A percentile compares a stretch with the other conserved stretches of the same genome.
phyloP scores from a whole-genome alignment of 2,888 invertebrate species.

The Miltochrista miniata region DNA sequence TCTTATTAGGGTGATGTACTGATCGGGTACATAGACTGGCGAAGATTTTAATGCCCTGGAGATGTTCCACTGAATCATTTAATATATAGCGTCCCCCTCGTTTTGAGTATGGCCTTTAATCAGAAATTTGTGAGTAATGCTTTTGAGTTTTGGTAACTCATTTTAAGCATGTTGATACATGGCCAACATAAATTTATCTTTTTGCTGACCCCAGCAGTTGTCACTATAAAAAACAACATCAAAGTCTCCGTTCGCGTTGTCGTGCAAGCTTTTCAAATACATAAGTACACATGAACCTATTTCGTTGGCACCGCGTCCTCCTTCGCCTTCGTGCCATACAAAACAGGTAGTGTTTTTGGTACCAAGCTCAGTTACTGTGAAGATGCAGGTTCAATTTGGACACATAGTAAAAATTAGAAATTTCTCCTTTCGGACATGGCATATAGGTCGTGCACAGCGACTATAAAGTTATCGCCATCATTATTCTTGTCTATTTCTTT shows the following conservation, averaged over 20 bases:
- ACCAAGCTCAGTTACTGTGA: conserved; percentile 26
- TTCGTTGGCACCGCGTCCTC: conserved; percentile 7
- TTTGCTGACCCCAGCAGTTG: conserved; percentile 15
- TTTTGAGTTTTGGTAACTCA: conserved; percentile 6
- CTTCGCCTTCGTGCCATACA: conserved; percentile 12
- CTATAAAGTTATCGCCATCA: not conserved
- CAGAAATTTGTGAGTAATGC: conserved; percentile 31
- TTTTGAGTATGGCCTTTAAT: conserved; percentile 33
- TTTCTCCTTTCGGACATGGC: conserved; percentile 23
- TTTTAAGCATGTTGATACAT: conserved; percentile 4
- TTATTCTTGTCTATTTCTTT: not conserved
- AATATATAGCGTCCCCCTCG: conserved; percentile 11
- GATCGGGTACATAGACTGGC: conserved; percentile 32
- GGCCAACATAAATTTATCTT: conserved; percentile 18
- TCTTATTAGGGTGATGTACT: conserved; percentile 39
- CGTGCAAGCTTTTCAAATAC: conserved; percentile 5
- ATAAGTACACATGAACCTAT: conserved; percentile 5
- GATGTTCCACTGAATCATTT: conserved; percentile 10
- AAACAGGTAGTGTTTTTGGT: conserved; percentile 8
- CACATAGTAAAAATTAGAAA: conserved; percentile 9
- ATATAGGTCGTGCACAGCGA: not conserved
- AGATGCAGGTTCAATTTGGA: conserved; percentile 14
- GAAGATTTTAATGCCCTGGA: conserved; percentile 25
- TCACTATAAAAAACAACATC: conserved; percentile 5
- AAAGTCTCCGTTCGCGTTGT: conserved; percentile 3